Percentiles rank a stretch among this genome's conserved stretches.
These are phyloP conservation scores for Cephus runcator DNA, from an alignment of 2,888 invertebrate genomes.

Conservation along the genomic window DNA sequence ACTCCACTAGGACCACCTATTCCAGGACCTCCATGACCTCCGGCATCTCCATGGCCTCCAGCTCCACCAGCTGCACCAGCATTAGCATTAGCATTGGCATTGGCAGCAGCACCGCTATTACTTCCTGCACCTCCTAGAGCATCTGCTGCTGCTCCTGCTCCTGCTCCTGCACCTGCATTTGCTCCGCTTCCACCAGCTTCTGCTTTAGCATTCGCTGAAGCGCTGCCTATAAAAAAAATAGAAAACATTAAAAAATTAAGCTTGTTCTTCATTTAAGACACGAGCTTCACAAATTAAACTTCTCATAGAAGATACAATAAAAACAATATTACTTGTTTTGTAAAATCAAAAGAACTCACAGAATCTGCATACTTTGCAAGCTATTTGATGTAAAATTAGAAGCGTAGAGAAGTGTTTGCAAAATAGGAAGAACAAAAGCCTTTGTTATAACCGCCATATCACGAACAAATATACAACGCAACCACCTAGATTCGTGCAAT, in stretches of 20 bases:
- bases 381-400: background rate
- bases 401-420: constrained; percentile 16
- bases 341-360: no score
- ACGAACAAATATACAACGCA: no score
- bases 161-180: background rate
- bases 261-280: no score
- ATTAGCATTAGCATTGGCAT: background rate
- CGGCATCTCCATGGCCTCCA: constrained; percentile 5
- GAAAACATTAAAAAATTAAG: no score
- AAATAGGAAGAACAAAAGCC: constrained; percentile 8
- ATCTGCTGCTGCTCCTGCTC: background rate
- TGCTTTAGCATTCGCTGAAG: constrained; percentile 10
- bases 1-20: background rate
- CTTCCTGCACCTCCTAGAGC: constrained; percentile 7
- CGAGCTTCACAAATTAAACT: no score
- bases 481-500: background rate
- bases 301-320: no score
- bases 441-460: constrained; percentile 4
- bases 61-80: background rate
- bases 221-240: background rate
- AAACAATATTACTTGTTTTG: no score
- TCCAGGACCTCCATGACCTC: constrained; percentile 1
- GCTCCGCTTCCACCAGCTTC: constrained; percentile 6
- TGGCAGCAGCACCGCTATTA: background rate
- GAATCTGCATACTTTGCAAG: background rate